Percentiles rank a stretch among this genome's conserved stretches.
Conservation (phyloP, 2,113 vertebrate species). For the Calidris pygmaea region DNA sequence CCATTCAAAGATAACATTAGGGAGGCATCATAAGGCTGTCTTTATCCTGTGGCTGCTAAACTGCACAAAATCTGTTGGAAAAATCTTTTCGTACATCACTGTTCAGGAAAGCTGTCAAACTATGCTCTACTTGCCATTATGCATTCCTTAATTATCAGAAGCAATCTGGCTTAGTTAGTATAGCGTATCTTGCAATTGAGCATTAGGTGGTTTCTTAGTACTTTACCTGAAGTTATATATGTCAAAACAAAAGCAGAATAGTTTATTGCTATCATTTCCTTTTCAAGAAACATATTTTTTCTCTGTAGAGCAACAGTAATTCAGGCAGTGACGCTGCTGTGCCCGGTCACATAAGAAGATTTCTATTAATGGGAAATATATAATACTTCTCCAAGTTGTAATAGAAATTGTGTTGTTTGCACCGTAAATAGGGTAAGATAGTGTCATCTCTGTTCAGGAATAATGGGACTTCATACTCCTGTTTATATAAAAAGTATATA, state of each 20-base stretch:
- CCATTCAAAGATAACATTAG: not conserved
- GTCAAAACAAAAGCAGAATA: not conserved
- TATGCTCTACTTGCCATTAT: not conserved
- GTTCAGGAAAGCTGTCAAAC: not conserved
- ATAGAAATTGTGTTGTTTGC: not conserved
- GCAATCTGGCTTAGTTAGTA: not conserved
- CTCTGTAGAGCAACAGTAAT: not conserved
- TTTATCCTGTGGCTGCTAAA: not conserved
- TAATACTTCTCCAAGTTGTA: not conserved
- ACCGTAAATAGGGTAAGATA: not conserved
- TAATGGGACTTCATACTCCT: not conserved
- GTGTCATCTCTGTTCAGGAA: not conserved
- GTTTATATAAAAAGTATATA: not conserved
- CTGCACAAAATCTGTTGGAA: not conserved
- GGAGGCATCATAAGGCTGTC: not conserved
- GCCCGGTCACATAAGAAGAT: not conserved
- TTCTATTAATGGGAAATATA: not conserved
- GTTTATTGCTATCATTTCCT: not conserved
- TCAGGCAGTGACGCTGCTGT: not conserved
- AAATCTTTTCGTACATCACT: not conserved
- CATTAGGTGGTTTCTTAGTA: not conserved
- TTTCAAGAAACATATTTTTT: not conserved
- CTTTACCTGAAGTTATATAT: not conserved
- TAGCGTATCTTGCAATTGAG: not conserved
- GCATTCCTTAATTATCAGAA: not conserved